Base-by-base conservation (phyloP, 1,140 invertebrate genomes). In the Drosophila mayri region DNA sequence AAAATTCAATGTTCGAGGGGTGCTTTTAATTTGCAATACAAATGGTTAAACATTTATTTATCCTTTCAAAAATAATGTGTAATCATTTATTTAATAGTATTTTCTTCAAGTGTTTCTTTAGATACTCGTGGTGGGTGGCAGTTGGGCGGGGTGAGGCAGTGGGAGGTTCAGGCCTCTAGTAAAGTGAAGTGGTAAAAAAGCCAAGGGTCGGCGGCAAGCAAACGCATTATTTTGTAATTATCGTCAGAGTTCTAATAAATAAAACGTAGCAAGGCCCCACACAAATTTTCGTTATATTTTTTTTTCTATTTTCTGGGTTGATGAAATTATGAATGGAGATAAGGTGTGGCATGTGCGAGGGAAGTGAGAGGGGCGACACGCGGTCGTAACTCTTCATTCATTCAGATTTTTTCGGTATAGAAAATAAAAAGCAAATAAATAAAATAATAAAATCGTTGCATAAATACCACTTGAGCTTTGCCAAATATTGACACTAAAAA, bases 221-320 rank as follows among this genome's bases (percentile, higher is more conserved):
- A 90, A 90, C 85, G 81, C 85, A 90, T 90, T 90, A 90, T 90
- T 90, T 90, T 90, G 85, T 90, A 90, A 90, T 90, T 90, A 90
- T 90, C 85, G 85, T 90, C 81, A 85, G 85, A 90, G 81, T 90
- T 90, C 85, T 90, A 90, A 90, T 90, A 90, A 90, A 90, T 90
- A 88, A 88, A 68, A 57, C 83, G 62, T 76, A 68, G 83, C 63
- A 77, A 64, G 72, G 75, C 76, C 76, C 71, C 66, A 41, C 59
- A 80, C 71, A 81, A 63, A 76, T 61, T 72, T 58, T 74, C 70
- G 70, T 62, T 64, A 55, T 64, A 49, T 66, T 25, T 25, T 11
- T 44, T 52, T 66, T 87, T 3, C n/a, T 7, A 30, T 30, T 50
- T 87, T 84, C 62, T 88, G 77, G 85, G 68, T 86, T 90, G 90